Evolutionary conservation across 2,113 vertebrate genomes (phyloP), one percentile per base, ranked within the genome.

Genomic region (Coreoperca whiteheadi): DNA sequence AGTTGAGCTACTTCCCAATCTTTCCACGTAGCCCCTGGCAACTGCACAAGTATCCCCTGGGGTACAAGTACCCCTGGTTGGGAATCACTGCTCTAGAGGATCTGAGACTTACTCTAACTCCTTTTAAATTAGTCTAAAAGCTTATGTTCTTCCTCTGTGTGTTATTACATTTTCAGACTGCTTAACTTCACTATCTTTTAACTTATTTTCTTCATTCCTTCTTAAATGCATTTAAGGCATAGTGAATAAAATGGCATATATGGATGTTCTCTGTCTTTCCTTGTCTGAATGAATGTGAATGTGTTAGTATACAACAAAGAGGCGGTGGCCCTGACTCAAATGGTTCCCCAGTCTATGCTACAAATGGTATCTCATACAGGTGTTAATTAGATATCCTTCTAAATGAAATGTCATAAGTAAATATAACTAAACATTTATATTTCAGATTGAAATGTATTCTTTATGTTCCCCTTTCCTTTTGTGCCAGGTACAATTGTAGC

Each of bases 131-230:
- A 37, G 0, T n/a, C 4, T 57, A 16, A 79, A 68, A 84, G 56
- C 8, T 2, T 67, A 69, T 75, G 30, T 51, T 81, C 25, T 57
- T 14, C 28, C 32, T 66, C 20, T 63, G 25, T 43, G 50, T 23
- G n/a, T 37, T 57, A 30, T 65, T 48, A 23, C 53, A 21, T 37
- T 71, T 69, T 54, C 46, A 69, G 9, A 16, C 25, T 30, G 32
- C 50, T 72, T 51, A 1, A 54, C 39, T 81, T 37, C 34, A 51
- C 65, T 74, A 25, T 41, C 23, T 71, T 64, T 63, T 23, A 53
- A 54, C 20, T 51, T 61, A 7, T 30, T 25, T 25, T 61, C 4
- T 74, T 63, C 16, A 32, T 25, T 16, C 30, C 14, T 76, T 70
- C 32, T 32, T 41, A 4, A 56, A 65, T 61, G 20, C 20, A n/a